phyloP scores from a whole-genome alignment of 2,888 invertebrate genomes.

The Eudasyphora cyanicolor region DNA sequence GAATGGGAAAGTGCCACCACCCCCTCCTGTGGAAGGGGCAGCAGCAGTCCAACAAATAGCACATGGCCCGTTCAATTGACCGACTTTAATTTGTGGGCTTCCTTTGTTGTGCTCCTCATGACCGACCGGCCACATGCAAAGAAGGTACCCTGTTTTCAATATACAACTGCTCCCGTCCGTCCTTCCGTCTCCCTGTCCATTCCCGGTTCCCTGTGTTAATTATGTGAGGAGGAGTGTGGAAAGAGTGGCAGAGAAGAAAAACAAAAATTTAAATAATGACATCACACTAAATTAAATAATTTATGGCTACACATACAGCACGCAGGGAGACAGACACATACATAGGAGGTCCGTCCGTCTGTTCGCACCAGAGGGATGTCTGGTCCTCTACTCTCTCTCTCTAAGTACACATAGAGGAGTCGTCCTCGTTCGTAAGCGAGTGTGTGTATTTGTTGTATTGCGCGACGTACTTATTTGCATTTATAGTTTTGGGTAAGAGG shows the following conservation, averaged over 20 bases:
- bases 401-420: too few relatives aligned
- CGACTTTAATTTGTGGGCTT: conserved; percentile 25
- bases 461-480: too few relatives aligned
- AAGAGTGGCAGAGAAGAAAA: conserved; percentile 45
- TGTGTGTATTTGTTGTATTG: background rate
- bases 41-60: background rate
- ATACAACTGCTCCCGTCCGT: too few relatives aligned
- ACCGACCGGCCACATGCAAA: conserved; percentile 13
- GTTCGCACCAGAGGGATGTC: background rate
- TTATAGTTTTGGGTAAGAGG: background rate
- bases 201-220: conserved; percentile 10
- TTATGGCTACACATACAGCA: conserved; percentile 43
- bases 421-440: background rate
- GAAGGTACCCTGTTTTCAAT: too few relatives aligned
- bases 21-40: background rate
- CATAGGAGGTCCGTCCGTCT: background rate
- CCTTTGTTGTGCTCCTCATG: conserved; percentile 10
- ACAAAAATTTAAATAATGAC: conserved; percentile 63
- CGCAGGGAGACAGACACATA: background rate
- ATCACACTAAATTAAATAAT: conserved; percentile 62
- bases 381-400: too few relatives aligned
- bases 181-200: background rate
- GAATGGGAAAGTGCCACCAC: background rate
- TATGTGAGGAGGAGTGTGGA: background rate
- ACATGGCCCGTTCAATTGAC: conserved; percentile 28